Percentiles rank a stretch among this genome's conserved stretches.
These are phyloP conservation scores for Aproaerema taeniolella DNA, from an alignment of 2,888 invertebrate species.

Conservation along the genomic window DNA sequence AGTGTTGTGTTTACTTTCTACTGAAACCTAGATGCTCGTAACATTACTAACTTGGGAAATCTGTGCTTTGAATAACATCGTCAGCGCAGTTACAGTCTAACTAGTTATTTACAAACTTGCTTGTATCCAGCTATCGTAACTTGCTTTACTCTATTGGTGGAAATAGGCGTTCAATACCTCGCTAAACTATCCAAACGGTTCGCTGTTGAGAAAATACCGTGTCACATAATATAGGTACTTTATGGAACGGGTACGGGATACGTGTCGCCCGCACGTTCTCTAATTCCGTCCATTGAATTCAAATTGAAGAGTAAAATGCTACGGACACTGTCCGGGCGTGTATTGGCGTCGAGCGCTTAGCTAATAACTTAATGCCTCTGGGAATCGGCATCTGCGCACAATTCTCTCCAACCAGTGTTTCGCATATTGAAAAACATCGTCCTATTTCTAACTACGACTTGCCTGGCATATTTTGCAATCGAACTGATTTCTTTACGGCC, in stretches of 20 bases:
- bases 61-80: too few species aligned
- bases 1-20: too few species aligned
- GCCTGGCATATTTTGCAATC: slow-evolving; percentile 27
- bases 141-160: slow-evolving; percentile 9
- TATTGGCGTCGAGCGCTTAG: slow-evolving; percentile 57
- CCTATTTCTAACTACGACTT: slow-evolving; percentile 26
- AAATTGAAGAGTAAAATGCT: slow-evolving; percentile 70
- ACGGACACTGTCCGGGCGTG: slow-evolving; percentile 42
- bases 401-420: slow-evolving; percentile 24
- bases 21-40: too few species aligned
- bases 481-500: slow-evolving; percentile 33
- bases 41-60: too few species aligned
- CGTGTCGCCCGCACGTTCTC: slow-evolving; percentile 47
- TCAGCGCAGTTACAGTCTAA: too few species aligned
- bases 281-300: slow-evolving; percentile 72
- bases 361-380: slow-evolving; percentile 74
- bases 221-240: slow-evolving; percentile 52
- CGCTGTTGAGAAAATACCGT: slow-evolving; percentile 40
- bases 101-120: slow-evolving; percentile 3
- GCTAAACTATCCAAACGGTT: slow-evolving; percentile 31
- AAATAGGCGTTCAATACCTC: slow-evolving; percentile 12
- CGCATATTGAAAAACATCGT: slow-evolving; percentile 32
- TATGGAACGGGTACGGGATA: slow-evolving; percentile 42
- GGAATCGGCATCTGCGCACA: slow-evolving; percentile 53
- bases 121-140: slow-evolving; percentile 10